Base-by-base conservation (phyloP, 2,888 invertebrate species). In the Trissoscelio sp. region DNA sequence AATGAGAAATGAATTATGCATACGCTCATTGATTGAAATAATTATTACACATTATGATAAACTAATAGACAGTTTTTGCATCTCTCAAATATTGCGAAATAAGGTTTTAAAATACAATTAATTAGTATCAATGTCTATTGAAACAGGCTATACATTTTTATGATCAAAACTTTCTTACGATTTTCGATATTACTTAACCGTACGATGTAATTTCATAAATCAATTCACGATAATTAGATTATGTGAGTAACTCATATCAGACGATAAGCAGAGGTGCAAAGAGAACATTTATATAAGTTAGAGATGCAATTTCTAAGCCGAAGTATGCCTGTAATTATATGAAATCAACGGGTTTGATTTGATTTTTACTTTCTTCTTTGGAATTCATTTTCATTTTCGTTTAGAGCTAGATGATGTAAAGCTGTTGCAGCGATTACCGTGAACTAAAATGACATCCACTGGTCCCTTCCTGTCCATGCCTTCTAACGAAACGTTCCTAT, bases 381-480 rank as follows among this genome's bases (percentile, higher is more conserved):
- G 51, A 70, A 66, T 46, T 62, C 42, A 66, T 28, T 73, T 44
- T 73, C 39, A 57, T 34, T 73, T 69, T 77, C 42, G 42, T 31
- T 55, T 73, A 53, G 39, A 60, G 24, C 22, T 55, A 34, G 69
- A 57, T 78, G 72, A 79, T 79, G 79, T 53, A 82, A 64, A 64
- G 31, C 44, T 42, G 57, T 70, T 4, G 48, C 9, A 16, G 39
- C 16, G 51, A 82, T 87, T 84, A 91, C 91, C 88, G 62, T 91
- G 87, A 42, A 67, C 83, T 18, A 91, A 83, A 77, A 91, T 88
- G 46, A 85, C 85, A 57, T 87, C 83, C 22, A 91, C 86, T 0
- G 90, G 89, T 55, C 89, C 90, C 51, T 88, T 84, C 34, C 88
- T 88, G 70, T 91, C 85, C 88, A 91, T 90, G 37, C 90, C 91